Percentiles rank a stretch among this genome's conserved stretches.
These are phyloP conservation scores for Sebastes hubbsi DNA, from an alignment of 2,797 vertebrate genomes.

Conservation along the genomic window DNA sequence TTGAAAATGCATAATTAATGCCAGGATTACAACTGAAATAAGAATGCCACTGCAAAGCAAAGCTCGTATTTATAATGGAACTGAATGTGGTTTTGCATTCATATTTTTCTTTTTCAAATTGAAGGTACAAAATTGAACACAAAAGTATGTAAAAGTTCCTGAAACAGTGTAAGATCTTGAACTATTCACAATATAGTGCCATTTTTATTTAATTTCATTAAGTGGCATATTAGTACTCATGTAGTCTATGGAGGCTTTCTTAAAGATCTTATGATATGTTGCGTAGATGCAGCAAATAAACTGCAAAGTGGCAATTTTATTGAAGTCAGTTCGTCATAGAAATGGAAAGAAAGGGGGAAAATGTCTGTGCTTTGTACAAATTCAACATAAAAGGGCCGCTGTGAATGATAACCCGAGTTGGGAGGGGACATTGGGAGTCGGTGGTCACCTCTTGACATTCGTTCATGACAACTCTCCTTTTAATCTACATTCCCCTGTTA, in stretches of 20 bases:
- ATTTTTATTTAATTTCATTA: neutral
- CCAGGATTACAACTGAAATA: neutral
- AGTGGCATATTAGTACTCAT: neutral
- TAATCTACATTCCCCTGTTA: neutral
- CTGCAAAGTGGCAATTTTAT: neutral
- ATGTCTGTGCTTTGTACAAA: neutral
- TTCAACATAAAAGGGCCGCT: neutral
- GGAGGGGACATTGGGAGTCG: neutral
- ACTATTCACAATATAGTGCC: neutral
- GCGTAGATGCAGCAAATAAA: neutral
- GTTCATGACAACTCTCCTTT: conserved; percentile 10
- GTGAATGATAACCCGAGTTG: neutral
- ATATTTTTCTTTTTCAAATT: neutral
- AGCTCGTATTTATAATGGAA: neutral
- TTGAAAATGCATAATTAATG: neutral
- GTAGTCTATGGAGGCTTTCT: neutral
- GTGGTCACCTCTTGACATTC: neutral
- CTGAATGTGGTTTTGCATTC: neutral
- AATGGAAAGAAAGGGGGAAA: neutral
- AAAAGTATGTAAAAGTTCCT: neutral
- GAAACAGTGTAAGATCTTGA: neutral
- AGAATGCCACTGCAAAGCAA: neutral
- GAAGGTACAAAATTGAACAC: neutral
- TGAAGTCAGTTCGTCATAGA: neutral
- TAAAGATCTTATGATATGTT: neutral